A percentile compares a stretch with the other conserved stretches of the same genome.
Evolutionary conservation across 1,140 invertebrate species (phyloP).

Genomic region (Zaprionus capensis): DNA sequence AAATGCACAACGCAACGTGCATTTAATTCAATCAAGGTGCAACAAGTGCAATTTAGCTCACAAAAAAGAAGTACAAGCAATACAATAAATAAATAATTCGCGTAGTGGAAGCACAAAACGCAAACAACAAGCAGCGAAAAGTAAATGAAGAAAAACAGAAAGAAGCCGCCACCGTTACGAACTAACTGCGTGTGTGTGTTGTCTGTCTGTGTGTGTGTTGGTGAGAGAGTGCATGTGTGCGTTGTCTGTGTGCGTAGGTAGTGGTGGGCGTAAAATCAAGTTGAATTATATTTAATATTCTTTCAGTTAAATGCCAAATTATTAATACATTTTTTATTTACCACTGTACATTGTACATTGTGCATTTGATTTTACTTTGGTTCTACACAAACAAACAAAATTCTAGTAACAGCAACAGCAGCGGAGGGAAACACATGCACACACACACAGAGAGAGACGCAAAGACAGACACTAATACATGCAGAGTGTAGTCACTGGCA

Average conservation of each 20-base stretch:
- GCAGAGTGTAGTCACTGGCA: constrained; percentile 16
- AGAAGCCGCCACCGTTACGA: constrained; percentile 70
- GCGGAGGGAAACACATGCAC: constrained; percentile 10
- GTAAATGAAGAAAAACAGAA: constrained; percentile 68
- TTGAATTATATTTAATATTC: constrained; percentile 8
- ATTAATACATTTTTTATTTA: constrained; percentile 16
- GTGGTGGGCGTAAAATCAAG: constrained; percentile 49
- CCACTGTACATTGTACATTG: not conserved
- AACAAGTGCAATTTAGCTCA: constrained; percentile 14
- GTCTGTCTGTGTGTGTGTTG: constrained; percentile 44
- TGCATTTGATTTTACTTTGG: constrained; percentile 13
- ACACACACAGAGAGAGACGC: constrained; percentile 19
- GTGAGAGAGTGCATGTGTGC: constrained; percentile 28
- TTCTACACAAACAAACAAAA: constrained; percentile 22
- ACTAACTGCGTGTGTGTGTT: constrained; percentile 27
- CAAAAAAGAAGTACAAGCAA: constrained; percentile 36
- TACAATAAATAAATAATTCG: constrained; percentile 42
- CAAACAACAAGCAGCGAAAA: constrained; percentile 46
- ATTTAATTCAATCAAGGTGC: constrained; percentile 32
- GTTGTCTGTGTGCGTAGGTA: constrained; percentile 44
- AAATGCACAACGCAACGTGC: constrained; percentile 24
- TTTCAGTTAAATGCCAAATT: constrained; percentile 25
- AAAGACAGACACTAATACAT: constrained; percentile 11
- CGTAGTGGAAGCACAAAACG: constrained; percentile 22
- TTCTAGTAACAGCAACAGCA: constrained; percentile 20